These are phyloP conservation scores for Epizoanthus illoricatus DNA, from an alignment of 92 coral and sea anemone genomes.

Conservation along the genomic window DNA sequence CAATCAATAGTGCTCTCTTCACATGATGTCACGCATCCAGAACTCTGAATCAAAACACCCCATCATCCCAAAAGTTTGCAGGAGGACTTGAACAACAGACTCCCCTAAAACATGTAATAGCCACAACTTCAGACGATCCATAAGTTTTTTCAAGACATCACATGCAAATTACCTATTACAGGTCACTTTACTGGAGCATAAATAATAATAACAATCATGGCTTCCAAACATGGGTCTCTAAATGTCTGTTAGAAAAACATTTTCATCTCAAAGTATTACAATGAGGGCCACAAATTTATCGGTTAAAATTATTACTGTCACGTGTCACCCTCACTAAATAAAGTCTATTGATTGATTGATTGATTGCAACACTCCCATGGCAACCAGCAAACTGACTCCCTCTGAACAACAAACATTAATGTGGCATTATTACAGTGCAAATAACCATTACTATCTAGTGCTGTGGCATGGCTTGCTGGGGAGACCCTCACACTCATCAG, in stretches of 20 bases:
- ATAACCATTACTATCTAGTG: constrained; percentile 35
- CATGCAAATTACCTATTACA: too few relatives aligned
- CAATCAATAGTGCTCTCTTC: neutral
- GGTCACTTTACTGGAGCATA: too few relatives aligned
- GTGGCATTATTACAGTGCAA: neutral
- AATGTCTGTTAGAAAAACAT: neutral
- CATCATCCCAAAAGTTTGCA: too few relatives aligned
- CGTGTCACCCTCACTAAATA: too few relatives aligned
- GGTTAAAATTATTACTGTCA: too few relatives aligned
- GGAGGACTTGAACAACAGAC: too few relatives aligned
- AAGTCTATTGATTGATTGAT: too few relatives aligned
- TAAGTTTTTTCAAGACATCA: neutral
- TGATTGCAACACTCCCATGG: neutral
- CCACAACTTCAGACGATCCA: neutral
- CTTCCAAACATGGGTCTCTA: too few relatives aligned
- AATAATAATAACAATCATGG: too few relatives aligned
- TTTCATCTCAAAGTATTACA: too few relatives aligned
- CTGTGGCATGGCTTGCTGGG: constrained; percentile 15
- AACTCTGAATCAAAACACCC: too few relatives aligned
- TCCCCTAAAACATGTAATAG: neutral
- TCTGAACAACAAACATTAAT: neutral
- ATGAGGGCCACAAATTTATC: too few relatives aligned
- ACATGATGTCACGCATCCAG: neutral
- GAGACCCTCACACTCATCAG: constrained; percentile 27
- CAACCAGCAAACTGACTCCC: neutral